These are phyloP conservation scores for Rostratula benghalensis DNA, from an alignment of 2,113 vertebrate species.

Conservation along the genomic window DNA sequence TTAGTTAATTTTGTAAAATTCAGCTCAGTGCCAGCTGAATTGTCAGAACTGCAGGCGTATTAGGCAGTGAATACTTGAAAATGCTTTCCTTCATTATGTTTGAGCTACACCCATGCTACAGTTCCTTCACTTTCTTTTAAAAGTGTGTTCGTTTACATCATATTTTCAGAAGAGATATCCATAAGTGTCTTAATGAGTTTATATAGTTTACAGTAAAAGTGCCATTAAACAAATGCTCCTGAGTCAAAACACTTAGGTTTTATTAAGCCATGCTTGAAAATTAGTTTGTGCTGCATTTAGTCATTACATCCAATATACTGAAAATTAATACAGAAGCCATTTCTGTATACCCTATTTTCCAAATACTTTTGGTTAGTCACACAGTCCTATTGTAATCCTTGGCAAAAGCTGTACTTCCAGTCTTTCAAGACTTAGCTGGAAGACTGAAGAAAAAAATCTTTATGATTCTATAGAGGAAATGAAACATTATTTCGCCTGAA, in stretches of 20 bases:
- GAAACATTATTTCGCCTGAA: not conserved
- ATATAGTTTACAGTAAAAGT: not conserved
- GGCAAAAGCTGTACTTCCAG: not conserved
- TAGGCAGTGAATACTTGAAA: not conserved
- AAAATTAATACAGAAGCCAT: not conserved
- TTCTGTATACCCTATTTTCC: not conserved
- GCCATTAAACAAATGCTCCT: not conserved
- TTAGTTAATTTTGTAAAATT: slow-evolving; percentile 27
- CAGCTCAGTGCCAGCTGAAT: not conserved
- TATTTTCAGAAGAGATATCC: not conserved
- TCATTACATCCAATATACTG: not conserved
- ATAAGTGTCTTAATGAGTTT: not conserved
- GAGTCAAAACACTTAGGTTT: not conserved
- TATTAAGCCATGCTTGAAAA: not conserved
- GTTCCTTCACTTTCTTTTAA: not conserved
- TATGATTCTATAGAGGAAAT: not conserved
- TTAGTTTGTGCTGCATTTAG: not conserved
- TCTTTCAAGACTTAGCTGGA: not conserved
- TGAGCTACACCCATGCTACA: not conserved
- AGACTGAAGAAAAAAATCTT: not conserved
- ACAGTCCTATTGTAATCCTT: not conserved
- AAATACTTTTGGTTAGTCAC: not conserved
- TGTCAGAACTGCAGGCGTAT: not conserved
- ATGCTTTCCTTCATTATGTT: not conserved
- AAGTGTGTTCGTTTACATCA: not conserved